These are phyloP conservation scores for Clarias macrocephalus DNA, from an alignment of 2,113 vertebrate species.

Conservation along the genomic window DNA sequence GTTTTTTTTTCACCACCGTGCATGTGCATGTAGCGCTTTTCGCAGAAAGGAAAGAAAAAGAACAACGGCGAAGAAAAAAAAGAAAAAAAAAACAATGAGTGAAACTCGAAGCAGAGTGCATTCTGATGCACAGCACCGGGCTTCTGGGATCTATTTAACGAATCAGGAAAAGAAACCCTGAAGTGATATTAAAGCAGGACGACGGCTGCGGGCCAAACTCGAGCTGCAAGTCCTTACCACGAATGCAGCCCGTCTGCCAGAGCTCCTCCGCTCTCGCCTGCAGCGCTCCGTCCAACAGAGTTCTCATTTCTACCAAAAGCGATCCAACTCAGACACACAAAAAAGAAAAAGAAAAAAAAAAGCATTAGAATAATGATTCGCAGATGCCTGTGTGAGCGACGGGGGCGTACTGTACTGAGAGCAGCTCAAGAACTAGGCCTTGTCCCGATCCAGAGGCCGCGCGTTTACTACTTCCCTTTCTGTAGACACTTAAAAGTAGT, in stretches of 20 bases:
- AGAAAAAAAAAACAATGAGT: neutral
- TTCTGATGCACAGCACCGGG: conserved; percentile 42
- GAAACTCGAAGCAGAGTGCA: conserved; percentile 32
- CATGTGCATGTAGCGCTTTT: conserved; percentile 39
- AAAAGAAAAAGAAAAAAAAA: conserved; percentile 15
- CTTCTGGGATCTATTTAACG: conserved; percentile 47
- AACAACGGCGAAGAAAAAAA: neutral
- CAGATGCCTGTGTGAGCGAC: conserved; percentile 25
- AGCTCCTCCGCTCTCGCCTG: conserved; percentile 38
- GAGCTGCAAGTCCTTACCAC: conserved; percentile 39
- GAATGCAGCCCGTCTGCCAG: conserved; percentile 37
- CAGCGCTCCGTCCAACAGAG: conserved; percentile 30
- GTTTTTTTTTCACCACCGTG: conserved; percentile 29
- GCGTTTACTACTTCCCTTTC: conserved; percentile 29
- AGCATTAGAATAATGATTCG: conserved; percentile 36
- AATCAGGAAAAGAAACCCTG: conserved; percentile 30
- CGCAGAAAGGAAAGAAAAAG: conserved; percentile 21
- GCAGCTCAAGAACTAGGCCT: neutral
- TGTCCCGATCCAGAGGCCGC: conserved; percentile 13
- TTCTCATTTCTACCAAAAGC: conserved; percentile 42
- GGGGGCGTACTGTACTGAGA: neutral
- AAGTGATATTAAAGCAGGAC: conserved; percentile 51
- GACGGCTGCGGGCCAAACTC: conserved; percentile 40
- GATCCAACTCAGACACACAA: conserved; percentile 17
- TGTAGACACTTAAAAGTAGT: neutral